Evolutionary conservation across 2,113 vertebrate species (phyloP).

Genomic region (Barnardius zonarius): DNA sequence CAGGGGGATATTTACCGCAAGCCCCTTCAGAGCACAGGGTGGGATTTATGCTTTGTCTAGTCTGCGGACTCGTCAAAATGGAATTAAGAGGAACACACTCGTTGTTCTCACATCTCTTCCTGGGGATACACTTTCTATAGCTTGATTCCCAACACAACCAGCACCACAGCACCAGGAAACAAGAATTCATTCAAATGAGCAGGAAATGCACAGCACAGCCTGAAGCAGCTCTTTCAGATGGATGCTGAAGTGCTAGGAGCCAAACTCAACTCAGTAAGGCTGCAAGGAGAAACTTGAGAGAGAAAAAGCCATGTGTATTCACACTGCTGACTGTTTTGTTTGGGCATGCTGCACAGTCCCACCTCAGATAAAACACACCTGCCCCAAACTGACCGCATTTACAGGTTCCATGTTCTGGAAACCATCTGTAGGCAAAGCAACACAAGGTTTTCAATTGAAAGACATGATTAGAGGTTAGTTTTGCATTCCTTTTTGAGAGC

Average conservation of each 20-base stretch:
- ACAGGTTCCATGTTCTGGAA: fast-evolving
- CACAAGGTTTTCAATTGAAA: fast-evolving
- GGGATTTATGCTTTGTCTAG: background rate
- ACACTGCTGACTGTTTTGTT: background rate
- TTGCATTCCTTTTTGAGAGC: background rate
- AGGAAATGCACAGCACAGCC: background rate
- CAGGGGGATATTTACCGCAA: background rate
- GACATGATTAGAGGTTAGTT: fast-evolving
- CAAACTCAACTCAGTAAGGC: background rate
- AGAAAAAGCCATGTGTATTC: background rate
- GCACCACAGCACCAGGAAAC: background rate
- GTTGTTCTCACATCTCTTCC: background rate
- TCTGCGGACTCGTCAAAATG: fast-evolving
- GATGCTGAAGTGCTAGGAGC: background rate
- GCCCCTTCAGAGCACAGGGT: background rate
- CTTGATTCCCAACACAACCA: background rate
- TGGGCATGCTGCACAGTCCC: fast-evolving
- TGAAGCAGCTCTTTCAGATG: background rate
- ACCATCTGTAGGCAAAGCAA: background rate
- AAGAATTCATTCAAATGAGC: fast-evolving
- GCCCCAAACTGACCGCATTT: background rate
- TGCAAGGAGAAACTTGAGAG: background rate
- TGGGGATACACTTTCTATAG: background rate
- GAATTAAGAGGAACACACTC: background rate
- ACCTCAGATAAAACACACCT: background rate